Base-by-base conservation (phyloP, 2,888 invertebrate species). In the Cryptocephalus primarius region DNA sequence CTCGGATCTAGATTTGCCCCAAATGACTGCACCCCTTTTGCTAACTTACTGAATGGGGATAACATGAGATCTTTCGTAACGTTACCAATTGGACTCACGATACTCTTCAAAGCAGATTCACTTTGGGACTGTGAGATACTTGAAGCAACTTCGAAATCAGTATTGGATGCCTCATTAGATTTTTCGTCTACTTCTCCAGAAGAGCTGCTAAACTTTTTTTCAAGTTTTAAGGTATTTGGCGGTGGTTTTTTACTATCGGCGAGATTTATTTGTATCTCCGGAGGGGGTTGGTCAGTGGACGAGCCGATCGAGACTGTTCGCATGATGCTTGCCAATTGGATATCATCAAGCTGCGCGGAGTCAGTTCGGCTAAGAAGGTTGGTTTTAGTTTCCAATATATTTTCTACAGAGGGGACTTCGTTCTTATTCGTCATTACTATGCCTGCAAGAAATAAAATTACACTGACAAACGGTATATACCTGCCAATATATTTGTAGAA, bases 1-100 rank as follows among this genome's bases (percentile, higher is more conserved):
- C 89, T 77, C 0, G 88, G 89, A 72, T 90, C 90, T 60, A 91
- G 75, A 72, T 89, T 91, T 10, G 87, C 83, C 0, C 91, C 85
- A 43, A 91, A 74, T 60, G 77, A 85, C 67, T 90, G 90, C 59
- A 91, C 83, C 0, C 90, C 90, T 66, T 88, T 88, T 1, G 91
- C 91, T 42, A 92, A 70, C 65, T 89, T 90, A 0, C 88, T 84
- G 31, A 92, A 75, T 0, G 87, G 87, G 1, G 83, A 83, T 33
- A 84, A 58, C 1, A 83, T 70, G 82, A 78, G 55, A 79, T 83
- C 56, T 78, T 78, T 8, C 79, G 80, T 2, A 78, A 80, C n/a
- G 75, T 70, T 49, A 64, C 75, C 1, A 78, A 76, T 76, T 0
- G 88, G 88, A 64, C 84, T 87, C 0, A 81, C 75, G 4, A 83